These are phyloP conservation scores for Calcarius ornatus DNA, from an alignment of 2,113 vertebrate genomes.

Conservation along the genomic window DNA sequence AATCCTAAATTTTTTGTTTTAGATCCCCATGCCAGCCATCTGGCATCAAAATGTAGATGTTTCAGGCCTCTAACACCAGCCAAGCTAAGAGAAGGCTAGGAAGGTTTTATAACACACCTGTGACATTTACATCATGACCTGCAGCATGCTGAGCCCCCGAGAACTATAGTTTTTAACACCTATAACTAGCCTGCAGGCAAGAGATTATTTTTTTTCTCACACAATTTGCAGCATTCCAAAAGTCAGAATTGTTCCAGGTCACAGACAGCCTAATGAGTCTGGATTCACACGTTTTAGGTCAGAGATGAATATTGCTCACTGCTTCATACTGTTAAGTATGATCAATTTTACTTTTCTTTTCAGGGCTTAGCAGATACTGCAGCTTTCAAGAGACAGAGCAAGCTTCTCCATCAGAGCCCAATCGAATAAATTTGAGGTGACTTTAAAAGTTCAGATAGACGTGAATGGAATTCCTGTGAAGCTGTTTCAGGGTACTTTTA, in stretches of 20 bases:
- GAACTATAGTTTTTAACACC: background rate
- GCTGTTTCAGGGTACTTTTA: slow-evolving; percentile 1
- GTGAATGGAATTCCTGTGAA: slow-evolving; percentile 29
- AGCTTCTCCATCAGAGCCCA: background rate
- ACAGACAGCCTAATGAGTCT: background rate
- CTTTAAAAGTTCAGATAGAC: background rate
- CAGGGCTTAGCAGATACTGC: background rate
- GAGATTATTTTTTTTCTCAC: background rate
- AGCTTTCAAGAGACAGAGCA: background rate
- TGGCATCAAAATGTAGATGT: background rate
- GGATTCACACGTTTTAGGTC: background rate
- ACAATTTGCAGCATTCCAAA: background rate
- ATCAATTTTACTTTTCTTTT: slow-evolving; percentile 27
- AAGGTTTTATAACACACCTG: background rate
- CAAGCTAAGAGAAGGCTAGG: background rate
- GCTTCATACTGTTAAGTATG: slow-evolving; percentile 7
- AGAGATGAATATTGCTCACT: background rate
- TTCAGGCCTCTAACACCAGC: background rate
- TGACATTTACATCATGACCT: background rate
- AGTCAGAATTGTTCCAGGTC: slow-evolving; percentile 19
- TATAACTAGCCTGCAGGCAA: background rate
- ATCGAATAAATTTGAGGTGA: slow-evolving; percentile 25
- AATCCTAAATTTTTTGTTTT: background rate
- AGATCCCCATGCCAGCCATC: background rate
- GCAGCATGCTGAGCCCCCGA: background rate